Conservation (phyloP, 2,888 invertebrate species). For the Drosophila neutralis region DNA sequence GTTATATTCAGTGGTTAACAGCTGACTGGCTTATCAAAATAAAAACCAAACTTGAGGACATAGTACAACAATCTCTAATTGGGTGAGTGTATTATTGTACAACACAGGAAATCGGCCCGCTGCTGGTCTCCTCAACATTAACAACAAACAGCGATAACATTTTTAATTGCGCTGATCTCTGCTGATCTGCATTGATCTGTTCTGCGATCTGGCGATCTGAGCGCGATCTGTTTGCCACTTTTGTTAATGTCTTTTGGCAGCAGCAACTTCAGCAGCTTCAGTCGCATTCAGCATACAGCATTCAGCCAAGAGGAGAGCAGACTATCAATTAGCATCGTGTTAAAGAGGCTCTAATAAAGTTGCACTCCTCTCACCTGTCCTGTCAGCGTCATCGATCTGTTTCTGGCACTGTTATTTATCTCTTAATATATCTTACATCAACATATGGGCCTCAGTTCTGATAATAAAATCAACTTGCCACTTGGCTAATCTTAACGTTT, state of each 20-base stretch:
- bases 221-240: slow-evolving; percentile 57
- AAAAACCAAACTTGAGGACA: neutral
- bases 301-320: slow-evolving; percentile 7
- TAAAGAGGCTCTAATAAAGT: slow-evolving; percentile 77
- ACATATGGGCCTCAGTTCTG: slow-evolving; percentile 59
- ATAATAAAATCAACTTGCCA: slow-evolving; percentile 72
- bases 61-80: slow-evolving; percentile 4
- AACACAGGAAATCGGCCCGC: slow-evolving; percentile 67
- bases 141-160: slow-evolving; percentile 78
- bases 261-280: slow-evolving; percentile 23
- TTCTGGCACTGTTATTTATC: slow-evolving; percentile 68
- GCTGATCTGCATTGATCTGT: slow-evolving; percentile 52
- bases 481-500: slow-evolving; percentile 74
- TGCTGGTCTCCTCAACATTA: slow-evolving; percentile 61
- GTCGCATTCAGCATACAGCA: neutral
- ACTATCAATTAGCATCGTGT: slow-evolving; percentile 76
- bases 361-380: slow-evolving; percentile 43
- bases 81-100: slow-evolving; percentile 37
- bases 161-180: slow-evolving; percentile 77
- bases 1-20: neutral
- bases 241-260: slow-evolving; percentile 80
- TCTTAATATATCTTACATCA: slow-evolving; percentile 75
- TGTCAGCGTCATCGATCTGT: slow-evolving; percentile 64
- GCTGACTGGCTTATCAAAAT: neutral
- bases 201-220: slow-evolving; percentile 33